phyloP scores from a whole-genome alignment of 2,797 vertebrate species.

The Hephaestus fuliginosus region DNA sequence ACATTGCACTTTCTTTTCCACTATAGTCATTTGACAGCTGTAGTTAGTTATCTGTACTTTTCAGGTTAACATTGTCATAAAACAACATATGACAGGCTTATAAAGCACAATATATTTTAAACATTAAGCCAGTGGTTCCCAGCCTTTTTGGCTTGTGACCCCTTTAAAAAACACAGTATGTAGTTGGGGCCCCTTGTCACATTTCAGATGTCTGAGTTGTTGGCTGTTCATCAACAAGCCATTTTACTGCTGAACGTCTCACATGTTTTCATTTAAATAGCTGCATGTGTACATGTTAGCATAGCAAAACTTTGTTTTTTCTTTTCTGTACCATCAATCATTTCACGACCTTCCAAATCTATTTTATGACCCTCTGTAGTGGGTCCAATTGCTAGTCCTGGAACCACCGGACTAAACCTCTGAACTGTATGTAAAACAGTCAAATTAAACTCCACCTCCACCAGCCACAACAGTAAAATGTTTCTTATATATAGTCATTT shows the following conservation, averaged over 20 bases:
- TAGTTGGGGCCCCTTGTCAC: background rate
- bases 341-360: background rate
- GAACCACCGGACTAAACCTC: constrained; percentile 6
- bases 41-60: background rate
- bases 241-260: no score
- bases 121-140: background rate
- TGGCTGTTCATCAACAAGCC: no score
- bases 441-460: background rate
- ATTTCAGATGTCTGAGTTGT: background rate
- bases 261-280: background rate
- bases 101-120: background rate
- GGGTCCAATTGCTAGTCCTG: background rate
- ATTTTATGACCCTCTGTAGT: background rate
- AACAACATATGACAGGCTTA: background rate
- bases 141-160: background rate
- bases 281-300: background rate
- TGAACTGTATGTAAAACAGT: background rate
- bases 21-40: background rate
- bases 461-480: constrained; percentile 18
- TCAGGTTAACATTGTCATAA: background rate
- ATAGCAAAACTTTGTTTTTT: no score
- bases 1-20: background rate
- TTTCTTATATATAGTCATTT: background rate
- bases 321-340: background rate
- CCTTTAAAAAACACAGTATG: background rate